Conservation (phyloP, 1,140 invertebrate genomes). For the Dendroctonus valens region DNA sequence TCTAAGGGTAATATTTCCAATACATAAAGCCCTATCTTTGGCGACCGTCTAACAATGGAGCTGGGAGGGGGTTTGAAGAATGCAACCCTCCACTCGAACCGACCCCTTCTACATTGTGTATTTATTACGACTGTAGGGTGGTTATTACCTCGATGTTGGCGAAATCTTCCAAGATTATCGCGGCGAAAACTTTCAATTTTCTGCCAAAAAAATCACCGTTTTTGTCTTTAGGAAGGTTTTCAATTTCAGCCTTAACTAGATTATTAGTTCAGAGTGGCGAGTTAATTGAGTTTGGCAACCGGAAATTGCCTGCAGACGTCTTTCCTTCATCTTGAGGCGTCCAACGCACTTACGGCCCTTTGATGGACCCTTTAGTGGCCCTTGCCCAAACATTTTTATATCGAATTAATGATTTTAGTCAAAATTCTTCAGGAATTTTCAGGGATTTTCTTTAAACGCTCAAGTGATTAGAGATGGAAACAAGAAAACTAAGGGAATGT, state of each 20-base stretch:
- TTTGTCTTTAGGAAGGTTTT: too few relatives aligned
- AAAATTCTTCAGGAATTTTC: too few relatives aligned
- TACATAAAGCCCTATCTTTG: constrained; percentile 39
- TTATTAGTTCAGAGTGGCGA: constrained; percentile 36
- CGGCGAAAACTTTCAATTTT: background rate
- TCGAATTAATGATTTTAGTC: too few relatives aligned
- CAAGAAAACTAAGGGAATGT: too few relatives aligned
- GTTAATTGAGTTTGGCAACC: constrained; percentile 35
- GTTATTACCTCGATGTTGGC: background rate
- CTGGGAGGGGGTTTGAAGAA: constrained; percentile 20
- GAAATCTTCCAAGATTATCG: constrained; percentile 32
- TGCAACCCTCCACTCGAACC: constrained; percentile 37
- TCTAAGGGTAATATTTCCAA: constrained; percentile 45
- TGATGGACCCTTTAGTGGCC: constrained; percentile 10
- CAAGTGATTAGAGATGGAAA: too few relatives aligned
- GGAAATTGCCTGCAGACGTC: constrained; percentile 25
- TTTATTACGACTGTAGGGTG: constrained; percentile 24
- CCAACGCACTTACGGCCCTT: constrained; percentile 31
- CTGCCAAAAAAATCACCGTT: background rate
- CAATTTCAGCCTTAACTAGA: constrained; percentile 27
- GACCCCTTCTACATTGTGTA: constrained; percentile 23
- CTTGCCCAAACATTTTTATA: background rate
- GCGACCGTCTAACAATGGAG: constrained; percentile 28
- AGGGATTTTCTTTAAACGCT: too few relatives aligned
- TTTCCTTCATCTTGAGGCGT: constrained; percentile 42